Conservation (phyloP, 2,113 vertebrate species). For the Ptilonorhynchus violaceus region DNA sequence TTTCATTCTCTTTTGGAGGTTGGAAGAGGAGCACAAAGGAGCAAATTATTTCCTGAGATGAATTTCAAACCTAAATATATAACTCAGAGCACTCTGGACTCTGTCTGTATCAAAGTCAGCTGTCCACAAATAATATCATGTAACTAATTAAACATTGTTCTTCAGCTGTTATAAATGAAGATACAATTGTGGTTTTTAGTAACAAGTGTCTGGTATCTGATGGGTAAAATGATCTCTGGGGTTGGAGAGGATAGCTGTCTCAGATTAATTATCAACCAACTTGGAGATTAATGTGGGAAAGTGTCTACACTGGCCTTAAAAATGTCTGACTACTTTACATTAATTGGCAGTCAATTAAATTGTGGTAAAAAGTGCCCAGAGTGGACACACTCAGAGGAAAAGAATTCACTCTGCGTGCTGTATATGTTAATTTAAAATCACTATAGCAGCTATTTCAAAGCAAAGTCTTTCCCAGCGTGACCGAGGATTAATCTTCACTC, state of each 20-base stretch:
- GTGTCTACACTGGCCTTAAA: background rate
- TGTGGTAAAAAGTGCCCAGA: background rate
- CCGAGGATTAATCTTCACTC: slow-evolving; percentile 45
- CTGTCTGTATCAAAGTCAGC: background rate
- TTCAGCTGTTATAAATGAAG: background rate
- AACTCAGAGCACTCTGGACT: background rate
- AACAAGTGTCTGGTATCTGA: background rate
- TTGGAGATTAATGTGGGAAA: background rate
- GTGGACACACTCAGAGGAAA: slow-evolving; percentile 39
- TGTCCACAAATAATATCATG: background rate
- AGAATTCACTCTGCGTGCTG: background rate
- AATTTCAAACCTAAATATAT: background rate
- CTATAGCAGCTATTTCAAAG: slow-evolving; percentile 19
- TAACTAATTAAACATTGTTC: background rate
- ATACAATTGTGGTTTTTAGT: background rate
- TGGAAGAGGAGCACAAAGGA: background rate
- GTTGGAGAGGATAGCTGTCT: background rate
- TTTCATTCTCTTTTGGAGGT: background rate
- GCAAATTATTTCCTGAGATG: background rate
- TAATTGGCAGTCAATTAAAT: slow-evolving; percentile 56
- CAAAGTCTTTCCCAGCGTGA: background rate
- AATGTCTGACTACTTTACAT: slow-evolving; percentile 19
- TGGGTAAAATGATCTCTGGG: background rate
- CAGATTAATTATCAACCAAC: background rate
- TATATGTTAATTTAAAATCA: slow-evolving; percentile 45